Evolutionary conservation across 2,797 vertebrate species (phyloP).

Genomic region (Falco columbarius): DNA sequence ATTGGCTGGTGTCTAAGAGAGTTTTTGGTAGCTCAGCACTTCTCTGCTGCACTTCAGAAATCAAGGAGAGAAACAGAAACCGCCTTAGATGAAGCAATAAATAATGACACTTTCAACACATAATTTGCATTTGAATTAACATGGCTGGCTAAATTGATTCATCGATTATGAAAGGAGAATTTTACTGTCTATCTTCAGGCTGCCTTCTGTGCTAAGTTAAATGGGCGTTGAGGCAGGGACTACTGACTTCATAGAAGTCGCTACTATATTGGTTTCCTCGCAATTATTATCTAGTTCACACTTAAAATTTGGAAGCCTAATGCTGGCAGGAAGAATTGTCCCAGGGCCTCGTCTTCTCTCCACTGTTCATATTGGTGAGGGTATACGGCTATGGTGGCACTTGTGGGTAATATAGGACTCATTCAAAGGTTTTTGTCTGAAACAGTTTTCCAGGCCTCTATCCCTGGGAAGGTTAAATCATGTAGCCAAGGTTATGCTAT

Average conservation of each 20-base stretch:
- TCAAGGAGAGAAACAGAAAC: slow-evolving; percentile 37
- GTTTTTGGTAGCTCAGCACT: slow-evolving; percentile 12
- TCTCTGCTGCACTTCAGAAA: slow-evolving; percentile 45
- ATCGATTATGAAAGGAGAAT: slow-evolving; percentile 54
- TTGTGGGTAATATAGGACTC: neutral
- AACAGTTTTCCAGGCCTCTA: neutral
- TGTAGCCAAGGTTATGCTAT: neutral
- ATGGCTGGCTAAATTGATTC: slow-evolving; percentile 62
- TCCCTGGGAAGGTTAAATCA: neutral
- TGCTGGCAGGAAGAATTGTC: neutral
- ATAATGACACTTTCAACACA: slow-evolving; percentile 58
- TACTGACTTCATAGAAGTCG: neutral
- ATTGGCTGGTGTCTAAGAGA: slow-evolving; percentile 31
- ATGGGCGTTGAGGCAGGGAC: neutral
- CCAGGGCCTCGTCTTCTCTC: neutral
- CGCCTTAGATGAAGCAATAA: slow-evolving; percentile 57
- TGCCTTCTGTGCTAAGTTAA: slow-evolving; percentile 36
- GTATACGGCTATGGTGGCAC: neutral
- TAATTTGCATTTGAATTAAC: slow-evolving; percentile 68
- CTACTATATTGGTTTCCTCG: slow-evolving; percentile 15
- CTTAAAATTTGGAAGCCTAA: neutral
- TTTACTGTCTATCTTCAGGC: slow-evolving; percentile 53
- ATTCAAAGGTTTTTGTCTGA: neutral
- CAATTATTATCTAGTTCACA: neutral
- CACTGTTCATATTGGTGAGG: neutral